A percentile compares a stretch with the other conserved stretches of the same genome.
These are phyloP conservation scores for Ephialtes manifestator DNA, from an alignment of 2,888 invertebrate genomes.

Conservation along the genomic window DNA sequence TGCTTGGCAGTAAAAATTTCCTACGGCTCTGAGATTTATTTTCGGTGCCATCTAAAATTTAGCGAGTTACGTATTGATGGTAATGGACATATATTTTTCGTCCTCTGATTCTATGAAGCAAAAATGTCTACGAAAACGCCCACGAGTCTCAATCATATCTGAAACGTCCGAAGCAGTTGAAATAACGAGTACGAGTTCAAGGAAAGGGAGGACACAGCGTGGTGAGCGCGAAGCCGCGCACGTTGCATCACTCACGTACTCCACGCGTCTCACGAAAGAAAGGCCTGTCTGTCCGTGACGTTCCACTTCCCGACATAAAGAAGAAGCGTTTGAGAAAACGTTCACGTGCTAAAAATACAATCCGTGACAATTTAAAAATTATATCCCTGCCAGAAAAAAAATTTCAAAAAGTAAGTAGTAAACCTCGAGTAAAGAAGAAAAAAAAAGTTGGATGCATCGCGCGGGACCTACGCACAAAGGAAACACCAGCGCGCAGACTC, in stretches of 20 bases:
- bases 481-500: slow-evolving; percentile 12
- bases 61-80: not conserved
- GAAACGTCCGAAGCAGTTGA: not conserved
- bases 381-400: not conserved
- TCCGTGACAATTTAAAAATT: not conserved
- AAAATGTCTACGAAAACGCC: not conserved
- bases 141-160: not conserved
- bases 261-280: slow-evolving; percentile 44
- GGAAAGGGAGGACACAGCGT: slow-evolving; percentile 26
- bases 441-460: not conserved
- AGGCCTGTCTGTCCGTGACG: not conserved
- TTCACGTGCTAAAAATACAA: slow-evolving; percentile 47
- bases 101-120: not conserved
- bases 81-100: not conserved
- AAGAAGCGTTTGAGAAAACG: slow-evolving; percentile 29
- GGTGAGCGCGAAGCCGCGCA: slow-evolving; percentile 53
- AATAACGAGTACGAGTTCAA: slow-evolving; percentile 14
- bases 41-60: too few species aligned
- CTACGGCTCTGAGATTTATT: too few species aligned
- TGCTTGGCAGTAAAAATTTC: too few species aligned
- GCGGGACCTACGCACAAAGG: slow-evolving; percentile 27
- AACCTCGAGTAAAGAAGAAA: not conserved
- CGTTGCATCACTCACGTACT: slow-evolving; percentile 69
- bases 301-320: not conserved
- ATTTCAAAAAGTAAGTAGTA: not conserved